Conservation (phyloP, 2,888 invertebrate genomes). For the Platynereis dumerilii region DNA sequence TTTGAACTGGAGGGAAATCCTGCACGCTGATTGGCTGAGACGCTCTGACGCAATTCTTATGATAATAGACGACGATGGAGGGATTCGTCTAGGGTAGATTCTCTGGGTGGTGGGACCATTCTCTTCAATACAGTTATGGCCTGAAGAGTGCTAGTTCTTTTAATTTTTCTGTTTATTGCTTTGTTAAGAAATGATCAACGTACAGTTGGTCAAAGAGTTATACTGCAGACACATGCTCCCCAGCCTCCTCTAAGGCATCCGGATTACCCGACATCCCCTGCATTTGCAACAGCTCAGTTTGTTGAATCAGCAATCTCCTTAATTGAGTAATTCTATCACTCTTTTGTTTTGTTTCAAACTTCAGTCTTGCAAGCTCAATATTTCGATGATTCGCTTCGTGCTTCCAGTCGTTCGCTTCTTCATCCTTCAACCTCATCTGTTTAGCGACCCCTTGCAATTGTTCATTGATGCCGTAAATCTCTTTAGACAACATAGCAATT, state of each 20-base stretch:
- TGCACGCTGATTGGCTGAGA: no score
- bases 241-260: constrained; percentile 12
- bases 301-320: constrained; percentile 25
- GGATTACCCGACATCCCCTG: constrained; percentile 12
- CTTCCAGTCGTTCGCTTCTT: constrained; percentile 23
- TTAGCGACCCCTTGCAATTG: not conserved
- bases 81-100: no score
- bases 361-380: constrained; percentile 24
- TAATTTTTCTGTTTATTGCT: no score
- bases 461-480: constrained; percentile 14
- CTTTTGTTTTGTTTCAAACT: constrained; percentile 24
- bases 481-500: constrained; percentile 11
- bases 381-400: constrained; percentile 27
- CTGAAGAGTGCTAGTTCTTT: no score
- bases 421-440: constrained; percentile 14
- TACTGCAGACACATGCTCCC: constrained; percentile 26
- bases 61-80: no score
- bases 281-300: constrained; percentile 27
- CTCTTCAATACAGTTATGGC: no score
- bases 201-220: no score
- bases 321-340: constrained; percentile 26
- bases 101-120: no score
- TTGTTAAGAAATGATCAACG: no score
- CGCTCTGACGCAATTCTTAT: no score
- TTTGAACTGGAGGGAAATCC: no score